phyloP scores from a whole-genome alignment of 2,888 invertebrate species.

The Xestia ashworthii region DNA sequence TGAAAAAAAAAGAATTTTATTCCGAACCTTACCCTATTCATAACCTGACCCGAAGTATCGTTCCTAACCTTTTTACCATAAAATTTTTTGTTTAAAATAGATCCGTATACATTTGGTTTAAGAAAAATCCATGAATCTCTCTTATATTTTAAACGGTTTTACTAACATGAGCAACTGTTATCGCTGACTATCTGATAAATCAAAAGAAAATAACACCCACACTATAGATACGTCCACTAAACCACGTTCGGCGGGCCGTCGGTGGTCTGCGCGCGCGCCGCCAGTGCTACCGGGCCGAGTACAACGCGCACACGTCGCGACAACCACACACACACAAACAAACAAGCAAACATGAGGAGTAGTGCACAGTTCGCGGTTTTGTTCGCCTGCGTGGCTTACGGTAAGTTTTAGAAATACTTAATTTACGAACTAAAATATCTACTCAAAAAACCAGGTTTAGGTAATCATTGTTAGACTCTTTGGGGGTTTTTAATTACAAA shows the following conservation, averaged over 20 bases:
- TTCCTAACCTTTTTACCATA: too few relatives aligned
- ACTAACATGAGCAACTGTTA: not conserved
- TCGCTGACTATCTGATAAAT: not conserved
- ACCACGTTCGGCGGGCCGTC: conserved; percentile 71
- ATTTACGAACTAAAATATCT: not conserved
- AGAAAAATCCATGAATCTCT: not conserved
- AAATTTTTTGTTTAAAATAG: too few relatives aligned
- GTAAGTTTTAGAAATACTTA: conserved; percentile 73
- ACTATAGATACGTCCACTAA: conserved; percentile 76
- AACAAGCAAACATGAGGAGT: conserved; percentile 77
- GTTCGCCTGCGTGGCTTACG: conserved; percentile 82
- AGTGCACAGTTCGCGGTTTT: conserved; percentile 82
- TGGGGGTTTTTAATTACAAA: not conserved
- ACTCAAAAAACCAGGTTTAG: not conserved
- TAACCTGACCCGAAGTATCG: too few relatives aligned
- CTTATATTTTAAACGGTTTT: not conserved
- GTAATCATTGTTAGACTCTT: not conserved
- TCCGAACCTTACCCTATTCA: too few relatives aligned
- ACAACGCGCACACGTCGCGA: conserved; percentile 84
- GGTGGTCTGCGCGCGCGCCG: conserved; percentile 72
- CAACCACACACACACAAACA: conserved; percentile 66
- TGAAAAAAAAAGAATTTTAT: too few relatives aligned
- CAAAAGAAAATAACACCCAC: conserved; percentile 47
- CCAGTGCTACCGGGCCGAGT: conserved; percentile 84
- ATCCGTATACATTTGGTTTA: too few relatives aligned